Evolutionary conservation across 53 echinoderm and acorn worm species (phyloP).

Genomic region (Patiria pectinifera): DNA sequence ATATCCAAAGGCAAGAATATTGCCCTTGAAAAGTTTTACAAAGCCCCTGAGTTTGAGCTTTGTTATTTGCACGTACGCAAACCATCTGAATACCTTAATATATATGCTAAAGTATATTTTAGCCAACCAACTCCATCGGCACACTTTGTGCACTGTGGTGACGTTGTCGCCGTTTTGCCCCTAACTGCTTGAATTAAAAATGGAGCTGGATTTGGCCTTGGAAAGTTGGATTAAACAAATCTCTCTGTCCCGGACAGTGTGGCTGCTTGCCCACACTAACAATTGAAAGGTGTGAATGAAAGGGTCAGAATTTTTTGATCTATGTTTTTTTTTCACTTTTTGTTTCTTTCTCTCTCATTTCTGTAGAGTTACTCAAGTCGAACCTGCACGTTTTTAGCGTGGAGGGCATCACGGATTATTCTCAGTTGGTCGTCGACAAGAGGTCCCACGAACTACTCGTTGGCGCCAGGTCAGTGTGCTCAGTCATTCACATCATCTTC

Average conservation of each 20-base stretch:
- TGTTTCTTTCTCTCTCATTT: not conserved
- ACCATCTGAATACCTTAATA: not conserved
- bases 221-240: not conserved
- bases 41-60: not conserved
- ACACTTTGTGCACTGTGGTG: not conserved
- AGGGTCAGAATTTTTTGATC: not conserved
- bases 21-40: not conserved
- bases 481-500: not conserved
- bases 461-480: slow-evolving; percentile 78
- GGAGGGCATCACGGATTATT: slow-evolving; percentile 73
- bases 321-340: not conserved
- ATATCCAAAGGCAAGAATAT: not conserved
- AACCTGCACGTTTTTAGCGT: slow-evolving; percentile 58
- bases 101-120: not conserved
- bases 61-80: not conserved
- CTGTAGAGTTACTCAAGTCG: slow-evolving; percentile 69
- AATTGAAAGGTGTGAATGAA: not conserved
- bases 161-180: not conserved
- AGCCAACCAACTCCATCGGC: not conserved
- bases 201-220: not conserved
- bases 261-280: not conserved
- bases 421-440: slow-evolving; percentile 73
- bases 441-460: slow-evolving; percentile 80
- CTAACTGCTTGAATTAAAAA: not conserved
- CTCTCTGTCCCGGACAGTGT: not conserved